Percentiles rank a stretch among this genome's conserved stretches.
Conservation (phyloP, 2,113 vertebrate species). For the Ibidorhyncha struthersii region DNA sequence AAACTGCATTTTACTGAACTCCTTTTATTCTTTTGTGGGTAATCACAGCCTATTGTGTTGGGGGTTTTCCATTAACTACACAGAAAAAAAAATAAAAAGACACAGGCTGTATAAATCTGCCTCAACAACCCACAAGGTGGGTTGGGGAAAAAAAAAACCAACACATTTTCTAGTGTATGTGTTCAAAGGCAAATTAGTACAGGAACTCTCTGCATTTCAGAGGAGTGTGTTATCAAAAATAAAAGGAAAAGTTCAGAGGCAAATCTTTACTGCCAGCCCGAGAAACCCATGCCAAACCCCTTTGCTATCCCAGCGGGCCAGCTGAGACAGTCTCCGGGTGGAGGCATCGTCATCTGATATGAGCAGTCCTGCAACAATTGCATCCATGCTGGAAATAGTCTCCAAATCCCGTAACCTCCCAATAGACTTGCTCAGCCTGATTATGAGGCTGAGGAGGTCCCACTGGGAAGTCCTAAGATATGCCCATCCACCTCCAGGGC, state of each 20-base stretch:
- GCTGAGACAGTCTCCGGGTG: neutral
- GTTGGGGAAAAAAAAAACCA: neutral
- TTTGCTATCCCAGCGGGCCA: neutral
- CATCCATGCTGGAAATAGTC: neutral
- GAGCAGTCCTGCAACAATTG: neutral
- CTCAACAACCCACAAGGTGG: neutral
- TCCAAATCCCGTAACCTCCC: neutral
- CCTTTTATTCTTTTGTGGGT: neutral
- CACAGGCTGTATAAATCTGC: neutral
- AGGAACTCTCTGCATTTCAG: neutral
- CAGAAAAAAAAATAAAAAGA: neutral
- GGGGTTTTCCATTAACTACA: neutral
- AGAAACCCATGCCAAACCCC: neutral
- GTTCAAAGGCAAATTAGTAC: neutral
- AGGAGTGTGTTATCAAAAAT: neutral
- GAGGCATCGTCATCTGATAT: neutral
- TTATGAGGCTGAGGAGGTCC: neutral
- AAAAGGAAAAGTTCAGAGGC: neutral
- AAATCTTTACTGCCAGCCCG: neutral
- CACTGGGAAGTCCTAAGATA: neutral
- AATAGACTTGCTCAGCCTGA: neutral
- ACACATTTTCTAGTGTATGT: neutral
- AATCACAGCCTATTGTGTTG: neutral
- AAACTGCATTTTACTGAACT: neutral
- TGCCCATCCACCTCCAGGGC: neutral